Evolutionary conservation across 2,797 vertebrate species (phyloP), one percentile per base, ranked within the genome.

Genomic region (Melanotaenia parkinsoni): DNA sequence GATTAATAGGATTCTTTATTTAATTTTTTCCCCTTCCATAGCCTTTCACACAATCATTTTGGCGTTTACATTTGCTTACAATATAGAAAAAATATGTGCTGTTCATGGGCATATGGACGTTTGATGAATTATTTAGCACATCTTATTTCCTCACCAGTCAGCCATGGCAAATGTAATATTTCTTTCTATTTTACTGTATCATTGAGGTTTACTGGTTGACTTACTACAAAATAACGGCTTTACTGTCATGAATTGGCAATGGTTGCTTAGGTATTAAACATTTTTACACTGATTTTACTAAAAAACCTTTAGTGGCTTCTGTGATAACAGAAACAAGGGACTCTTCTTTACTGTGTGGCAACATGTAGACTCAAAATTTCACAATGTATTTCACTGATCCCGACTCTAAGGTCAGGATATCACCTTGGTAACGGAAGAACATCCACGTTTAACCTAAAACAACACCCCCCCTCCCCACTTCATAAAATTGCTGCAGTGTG

Each of bases 1-100:
- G 85, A 89, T 89, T 80, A 87, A 88, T 83, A 86, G 63, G 67
- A 85, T 70, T 63, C 62, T 82, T 82, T 47, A 74, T 88, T 88
- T 85, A 18, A 83, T 67, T 82, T 80, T 66, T 61, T 51, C 70
- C 79, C 4, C 24, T 24, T 26, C 76, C 54, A 38, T 64, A 83
- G 75, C 58, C 67, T 71, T 75, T 76, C 69, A 47, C 22, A 57
- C 63, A 60, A 73, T 81, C 62, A 54, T 68, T 65, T 66, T 67
- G 37, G n/a, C 75, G 58, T 77, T 69, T 87, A 77, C 67, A 75
- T 86, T n/a, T 74, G 53, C 68, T 81, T 45, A 78, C 43, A 66
- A 20, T 47, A 33, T 73, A 11, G 51, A 59, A 81, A 72, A 71
- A 63, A 81, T 28, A 64, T 59, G 56, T 71, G 63, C 14, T 51